Percentiles rank a stretch among this genome's conserved stretches.
Evolutionary conservation across 2,113 vertebrate genomes (phyloP).

Genomic region (Dromaius novaehollandiae): DNA sequence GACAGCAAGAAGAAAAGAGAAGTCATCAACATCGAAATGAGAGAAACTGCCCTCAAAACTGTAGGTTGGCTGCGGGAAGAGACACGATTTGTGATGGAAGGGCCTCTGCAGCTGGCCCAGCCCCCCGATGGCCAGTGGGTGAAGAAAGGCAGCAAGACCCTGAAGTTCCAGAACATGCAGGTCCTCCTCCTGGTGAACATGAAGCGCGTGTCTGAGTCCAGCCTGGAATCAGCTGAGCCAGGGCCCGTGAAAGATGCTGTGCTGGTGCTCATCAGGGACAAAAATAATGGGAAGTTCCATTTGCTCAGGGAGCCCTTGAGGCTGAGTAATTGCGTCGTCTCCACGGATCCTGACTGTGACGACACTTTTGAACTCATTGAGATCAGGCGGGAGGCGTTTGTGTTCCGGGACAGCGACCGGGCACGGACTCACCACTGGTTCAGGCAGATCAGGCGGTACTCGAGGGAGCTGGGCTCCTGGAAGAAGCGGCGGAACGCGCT

Average conservation of each 20-base stretch:
- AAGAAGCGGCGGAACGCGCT: conserved; percentile 89
- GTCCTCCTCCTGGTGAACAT: conserved; percentile 88
- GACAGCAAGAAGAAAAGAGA: conserved; percentile 91
- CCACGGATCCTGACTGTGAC: conserved; percentile 84
- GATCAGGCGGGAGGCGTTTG: conserved; percentile 87
- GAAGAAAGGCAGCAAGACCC: conserved; percentile 87
- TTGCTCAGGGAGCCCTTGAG: conserved; percentile 89
- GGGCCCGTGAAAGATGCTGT: conserved; percentile 84
- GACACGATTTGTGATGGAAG: conserved; percentile 91
- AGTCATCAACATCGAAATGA: conserved; percentile 90
- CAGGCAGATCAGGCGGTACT: conserved; percentile 84
- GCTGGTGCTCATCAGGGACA: conserved; percentile 90
- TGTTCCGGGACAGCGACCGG: conserved; percentile 87
- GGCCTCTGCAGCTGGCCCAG: conserved; percentile 87
- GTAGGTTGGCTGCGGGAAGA: conserved; percentile 88
- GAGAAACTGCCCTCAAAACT: conserved; percentile 88
- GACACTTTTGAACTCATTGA: conserved; percentile 93
- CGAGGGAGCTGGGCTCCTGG: conserved; percentile 87
- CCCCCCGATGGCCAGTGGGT: conserved; percentile 90
- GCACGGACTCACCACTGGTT: conserved; percentile 92
- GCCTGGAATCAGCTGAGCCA: conserved; percentile 61
- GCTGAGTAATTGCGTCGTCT: conserved; percentile 89
- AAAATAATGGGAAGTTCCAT: conserved; percentile 89
- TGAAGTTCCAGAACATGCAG: conserved; percentile 94
- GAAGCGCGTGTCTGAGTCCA: conserved; percentile 57